Percentiles rank a stretch among this genome's conserved stretches.
These are phyloP conservation scores for Cirrhinus molitorella DNA, from an alignment of 2,797 vertebrate species.

Conservation along the genomic window DNA sequence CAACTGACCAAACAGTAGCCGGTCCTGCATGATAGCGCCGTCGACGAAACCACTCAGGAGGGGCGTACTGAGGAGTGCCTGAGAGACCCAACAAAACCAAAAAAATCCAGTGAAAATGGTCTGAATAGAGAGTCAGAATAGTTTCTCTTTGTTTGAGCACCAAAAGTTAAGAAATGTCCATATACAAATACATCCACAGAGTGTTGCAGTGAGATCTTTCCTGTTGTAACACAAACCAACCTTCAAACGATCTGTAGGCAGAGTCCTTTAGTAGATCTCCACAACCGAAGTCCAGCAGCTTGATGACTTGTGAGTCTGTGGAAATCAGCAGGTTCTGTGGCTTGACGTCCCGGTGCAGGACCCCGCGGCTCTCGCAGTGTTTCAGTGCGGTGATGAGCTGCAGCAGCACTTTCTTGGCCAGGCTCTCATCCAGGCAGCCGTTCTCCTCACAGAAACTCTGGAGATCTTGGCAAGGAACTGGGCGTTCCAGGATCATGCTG, in stretches of 20 bases:
- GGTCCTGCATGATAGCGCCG: conserved; percentile 69
- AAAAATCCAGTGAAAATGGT: background rate
- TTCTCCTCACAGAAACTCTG: conserved; percentile 2
- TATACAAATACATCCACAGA: conserved; percentile 11
- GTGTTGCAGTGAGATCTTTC: background rate
- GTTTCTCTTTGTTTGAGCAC: no score
- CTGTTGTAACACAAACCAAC: conserved; percentile 18
- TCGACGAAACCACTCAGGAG: conserved; percentile 72
- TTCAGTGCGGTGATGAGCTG: conserved; percentile 47
- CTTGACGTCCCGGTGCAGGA: conserved; percentile 57
- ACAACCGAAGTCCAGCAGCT: conserved; percentile 60
- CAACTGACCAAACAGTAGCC: conserved; percentile 75
- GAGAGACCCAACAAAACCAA: conserved; percentile 21
- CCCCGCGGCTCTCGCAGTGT: conserved; percentile 43
- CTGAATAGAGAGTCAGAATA: background rate
- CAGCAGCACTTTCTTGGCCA: conserved; percentile 19
- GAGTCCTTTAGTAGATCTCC: conserved; percentile 37
- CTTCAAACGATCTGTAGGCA: conserved; percentile 40
- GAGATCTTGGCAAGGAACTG: conserved; percentile 39
- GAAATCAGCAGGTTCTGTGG: conserved; percentile 54
- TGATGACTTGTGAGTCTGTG: conserved; percentile 37
- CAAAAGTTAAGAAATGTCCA: background rate
- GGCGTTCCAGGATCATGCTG: conserved; percentile 43
- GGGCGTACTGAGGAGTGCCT: conserved; percentile 72
- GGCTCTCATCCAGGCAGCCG: conserved; percentile 8